A percentile compares a stretch with the other conserved stretches of the same genome.
These are phyloP conservation scores for Drosophila ustulata DNA, from an alignment of 2,888 invertebrate genomes.

Conservation along the genomic window DNA sequence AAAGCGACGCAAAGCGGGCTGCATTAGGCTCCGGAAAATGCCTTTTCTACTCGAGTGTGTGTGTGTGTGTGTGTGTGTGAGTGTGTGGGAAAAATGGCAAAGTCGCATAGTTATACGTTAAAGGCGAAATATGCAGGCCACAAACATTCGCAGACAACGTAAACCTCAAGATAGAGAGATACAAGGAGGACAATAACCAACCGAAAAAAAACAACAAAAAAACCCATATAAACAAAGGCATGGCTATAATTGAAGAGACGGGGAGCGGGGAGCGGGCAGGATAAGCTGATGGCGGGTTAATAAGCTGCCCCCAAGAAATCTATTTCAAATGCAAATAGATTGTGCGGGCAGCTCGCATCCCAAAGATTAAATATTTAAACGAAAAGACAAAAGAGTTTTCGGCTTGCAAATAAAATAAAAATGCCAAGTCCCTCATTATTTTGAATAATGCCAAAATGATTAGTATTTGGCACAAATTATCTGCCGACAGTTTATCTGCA, in stretches of 20 bases:
- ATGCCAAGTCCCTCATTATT: not conserved
- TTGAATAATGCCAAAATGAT: not conserved
- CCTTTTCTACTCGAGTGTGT: constrained; percentile 28
- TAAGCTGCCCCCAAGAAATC: constrained; percentile 41
- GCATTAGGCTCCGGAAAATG: constrained; percentile 57
- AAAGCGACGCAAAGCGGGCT: constrained; percentile 5
- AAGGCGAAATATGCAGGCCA: constrained; percentile 70
- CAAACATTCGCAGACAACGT: constrained; percentile 64
- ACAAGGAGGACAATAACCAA: constrained; percentile 16
- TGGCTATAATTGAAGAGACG: constrained; percentile 38
- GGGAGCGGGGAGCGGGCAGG: not conserved
- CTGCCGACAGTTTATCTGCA: not conserved
- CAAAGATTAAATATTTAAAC: constrained; percentile 3
- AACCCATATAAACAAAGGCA: constrained; percentile 30
- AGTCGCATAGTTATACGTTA: constrained; percentile 61
- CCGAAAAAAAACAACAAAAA: constrained; percentile 12
- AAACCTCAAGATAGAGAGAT: constrained; percentile 33
- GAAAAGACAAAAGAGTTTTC: not conserved
- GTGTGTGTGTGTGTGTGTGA: not conserved
- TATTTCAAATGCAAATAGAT: constrained; percentile 23
- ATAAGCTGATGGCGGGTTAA: constrained; percentile 40
- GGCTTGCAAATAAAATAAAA: not conserved
- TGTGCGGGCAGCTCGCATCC: constrained; percentile 14
- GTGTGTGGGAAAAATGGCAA: constrained; percentile 52
- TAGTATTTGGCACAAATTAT: not conserved